phyloP scores from a whole-genome alignment of 2,888 invertebrate genomes.

The Cephus pulcher region DNA sequence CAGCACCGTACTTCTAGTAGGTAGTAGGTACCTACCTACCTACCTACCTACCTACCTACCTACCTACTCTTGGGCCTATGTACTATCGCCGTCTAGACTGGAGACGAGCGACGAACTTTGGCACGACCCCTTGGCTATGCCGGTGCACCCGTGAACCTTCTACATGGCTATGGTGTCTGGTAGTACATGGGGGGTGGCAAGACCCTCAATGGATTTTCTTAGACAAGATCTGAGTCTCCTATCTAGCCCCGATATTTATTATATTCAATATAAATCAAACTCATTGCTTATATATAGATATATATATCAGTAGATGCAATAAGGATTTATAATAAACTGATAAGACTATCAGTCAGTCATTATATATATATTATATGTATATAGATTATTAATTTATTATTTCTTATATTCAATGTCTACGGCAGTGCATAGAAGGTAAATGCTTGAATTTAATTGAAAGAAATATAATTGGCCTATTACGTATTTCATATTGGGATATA shows the following conservation, averaged over 20 bases:
- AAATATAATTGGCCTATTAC: neutral
- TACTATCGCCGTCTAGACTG: constrained; percentile 1
- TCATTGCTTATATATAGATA: too few species aligned
- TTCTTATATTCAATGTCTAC: neutral
- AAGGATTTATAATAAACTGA: too few species aligned
- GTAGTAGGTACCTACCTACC: neutral
- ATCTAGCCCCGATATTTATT: neutral
- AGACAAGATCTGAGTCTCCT: neutral
- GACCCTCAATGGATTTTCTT: neutral
- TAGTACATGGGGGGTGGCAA: neutral
- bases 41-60: neutral
- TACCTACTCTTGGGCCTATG: constrained; percentile 4
- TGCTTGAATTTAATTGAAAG: neutral
- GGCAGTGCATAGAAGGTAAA: neutral
- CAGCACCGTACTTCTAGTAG: neutral
- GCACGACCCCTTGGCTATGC: neutral
- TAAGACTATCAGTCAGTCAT: too few species aligned
- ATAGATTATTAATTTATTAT: neutral
- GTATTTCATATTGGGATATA: neutral
- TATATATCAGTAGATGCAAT: too few species aligned
- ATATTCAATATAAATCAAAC: neutral
- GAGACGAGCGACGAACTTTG: constrained; percentile 9
- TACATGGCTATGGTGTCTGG: neutral
- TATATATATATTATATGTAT: neutral
- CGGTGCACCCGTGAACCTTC: neutral